Base-by-base conservation (phyloP, 2,113 vertebrate genomes). In the Candoia aspera region DNA sequence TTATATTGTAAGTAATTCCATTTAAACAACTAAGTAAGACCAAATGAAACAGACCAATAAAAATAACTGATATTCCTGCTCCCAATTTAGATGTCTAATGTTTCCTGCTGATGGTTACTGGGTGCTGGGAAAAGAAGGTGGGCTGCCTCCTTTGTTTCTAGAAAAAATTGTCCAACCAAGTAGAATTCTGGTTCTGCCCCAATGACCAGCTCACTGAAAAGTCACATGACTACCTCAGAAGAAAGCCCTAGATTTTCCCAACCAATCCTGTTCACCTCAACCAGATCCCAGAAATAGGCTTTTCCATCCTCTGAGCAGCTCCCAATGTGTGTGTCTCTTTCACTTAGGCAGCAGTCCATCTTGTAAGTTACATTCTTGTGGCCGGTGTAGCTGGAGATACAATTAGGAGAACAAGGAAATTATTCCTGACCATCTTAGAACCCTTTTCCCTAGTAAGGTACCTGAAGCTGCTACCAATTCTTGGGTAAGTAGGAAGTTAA, bases 221-320 rank as follows among this genome's bases (percentile, higher is more conserved):
- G 59, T 29, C 49, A 73, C 53, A 37, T 19, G 2, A 11, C 46
- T 42, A 15, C 73, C 4, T 8, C 12, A 64, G 60, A 73, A 24
- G 11, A 54, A 88, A 84, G 17, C 68, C 24, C 42, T 23, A 11
- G 10, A 87, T 59, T 79, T 64, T 53, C 2, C 54, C 62, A n/a
- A 19, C 15, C 4, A 90, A 33, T 29, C 79, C 2, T 6, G 5
- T 96, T 97, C 86, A 99, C 99, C 97, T 99, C 98, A 54, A 99
- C 97, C 88, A 99, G 96, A 96, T 99, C 98, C 99, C 99, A 99
- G 97, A 98, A 99, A 95, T 99, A 99, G 49, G 99, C 98, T 1
- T 97, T 96, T 5, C 99, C 99, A 0, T 99, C 98, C 96, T 99
- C 99, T 0, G 99, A 99, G 96, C 98, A 98, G 95, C 99, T 98